Conservation (phyloP, 2,797 vertebrate genomes). For the Pangasius djambal region DNA sequence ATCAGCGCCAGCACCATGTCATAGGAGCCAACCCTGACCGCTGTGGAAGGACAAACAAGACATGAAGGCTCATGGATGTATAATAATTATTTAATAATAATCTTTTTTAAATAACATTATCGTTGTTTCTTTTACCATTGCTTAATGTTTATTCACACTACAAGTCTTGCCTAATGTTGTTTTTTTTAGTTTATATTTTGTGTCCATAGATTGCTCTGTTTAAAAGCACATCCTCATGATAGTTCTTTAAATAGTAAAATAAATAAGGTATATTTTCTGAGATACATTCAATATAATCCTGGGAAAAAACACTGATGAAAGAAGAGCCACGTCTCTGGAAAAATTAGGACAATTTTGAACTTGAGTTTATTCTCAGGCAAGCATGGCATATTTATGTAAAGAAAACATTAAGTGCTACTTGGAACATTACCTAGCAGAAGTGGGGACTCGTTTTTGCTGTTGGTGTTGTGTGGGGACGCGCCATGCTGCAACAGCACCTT, state of each 20-base stretch:
- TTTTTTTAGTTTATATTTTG: background rate
- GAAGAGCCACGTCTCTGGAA: background rate
- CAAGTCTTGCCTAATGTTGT: background rate
- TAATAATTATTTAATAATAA: background rate
- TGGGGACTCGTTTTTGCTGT: slow-evolving; percentile 82
- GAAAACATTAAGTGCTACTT: too few relatives aligned
- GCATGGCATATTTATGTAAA: background rate
- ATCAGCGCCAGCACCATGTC: slow-evolving; percentile 78
- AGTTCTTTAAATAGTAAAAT: background rate
- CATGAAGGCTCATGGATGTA: background rate
- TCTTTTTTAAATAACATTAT: background rate
- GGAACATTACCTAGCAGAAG: slow-evolving; percentile 78
- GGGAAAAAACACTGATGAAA: background rate
- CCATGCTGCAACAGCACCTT: slow-evolving; percentile 77
- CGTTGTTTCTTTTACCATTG: background rate
- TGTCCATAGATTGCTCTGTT: background rate
- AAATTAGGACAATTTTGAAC: background rate
- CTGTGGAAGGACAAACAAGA: slow-evolving; percentile 59
- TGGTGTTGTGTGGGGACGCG: slow-evolving; percentile 81
- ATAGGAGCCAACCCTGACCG: slow-evolving; percentile 75
- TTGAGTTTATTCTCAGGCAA: background rate
- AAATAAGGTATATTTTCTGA: background rate
- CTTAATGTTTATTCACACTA: background rate
- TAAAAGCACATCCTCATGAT: background rate
- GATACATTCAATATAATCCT: background rate